phyloP scores from a whole-genome alignment of 2,113 vertebrate species.

The Campylomormyrus numenius region DNA sequence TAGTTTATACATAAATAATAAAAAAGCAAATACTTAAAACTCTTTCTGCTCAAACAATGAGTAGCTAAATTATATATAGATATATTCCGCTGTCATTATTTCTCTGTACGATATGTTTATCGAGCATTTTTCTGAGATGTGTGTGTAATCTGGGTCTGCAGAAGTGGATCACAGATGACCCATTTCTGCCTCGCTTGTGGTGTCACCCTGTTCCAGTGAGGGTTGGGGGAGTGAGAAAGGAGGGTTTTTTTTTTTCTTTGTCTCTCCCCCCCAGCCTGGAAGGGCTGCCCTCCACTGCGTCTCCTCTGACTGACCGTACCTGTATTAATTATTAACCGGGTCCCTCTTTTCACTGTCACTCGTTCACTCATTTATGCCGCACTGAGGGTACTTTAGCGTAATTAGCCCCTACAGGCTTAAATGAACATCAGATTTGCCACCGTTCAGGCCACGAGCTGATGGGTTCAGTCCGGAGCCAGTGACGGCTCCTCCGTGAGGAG shows the following conservation, averaged over 20 bases:
- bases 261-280: not conserved
- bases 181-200: not conserved
- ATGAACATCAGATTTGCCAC: constrained; percentile 36
- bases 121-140: not conserved
- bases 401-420: constrained; percentile 41
- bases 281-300: constrained; percentile 6
- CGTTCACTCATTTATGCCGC: constrained; percentile 48
- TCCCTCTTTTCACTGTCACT: constrained; percentile 48
- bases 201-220: not conserved
- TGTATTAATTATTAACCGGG: constrained; percentile 57
- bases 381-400: constrained; percentile 39
- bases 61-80: not conserved
- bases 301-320: constrained; percentile 53
- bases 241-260: not conserved
- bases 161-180: constrained; percentile 6
- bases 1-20: not conserved
- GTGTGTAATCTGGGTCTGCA: not conserved
- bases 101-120: not conserved
- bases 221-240: not conserved
- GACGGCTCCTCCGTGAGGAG: not conserved
- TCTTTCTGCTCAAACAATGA: not conserved
- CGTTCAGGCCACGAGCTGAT: not conserved
- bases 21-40: not conserved
- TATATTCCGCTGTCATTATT: not conserved
- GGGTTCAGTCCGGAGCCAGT: not conserved